phyloP scores from a whole-genome alignment of 2,113 vertebrate species.

The Taxidea taxus region DNA sequence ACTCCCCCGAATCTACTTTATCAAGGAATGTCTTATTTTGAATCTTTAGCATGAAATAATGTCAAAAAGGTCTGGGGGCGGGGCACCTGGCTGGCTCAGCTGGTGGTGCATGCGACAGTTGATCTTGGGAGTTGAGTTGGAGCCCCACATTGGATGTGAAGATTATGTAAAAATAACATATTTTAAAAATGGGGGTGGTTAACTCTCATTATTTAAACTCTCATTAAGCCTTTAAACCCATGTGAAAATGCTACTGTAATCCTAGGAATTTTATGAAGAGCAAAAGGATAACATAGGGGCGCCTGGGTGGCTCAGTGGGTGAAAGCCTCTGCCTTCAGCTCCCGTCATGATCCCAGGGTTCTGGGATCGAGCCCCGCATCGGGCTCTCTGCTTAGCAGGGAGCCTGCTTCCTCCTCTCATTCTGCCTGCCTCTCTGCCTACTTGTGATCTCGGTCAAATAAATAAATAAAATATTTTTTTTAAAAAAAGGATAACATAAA shows the following conservation, averaged over 20 bases:
- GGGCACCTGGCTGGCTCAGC: neutral
- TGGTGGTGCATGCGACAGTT: neutral
- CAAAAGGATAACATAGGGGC: constrained; percentile 33
- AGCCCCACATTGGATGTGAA: neutral
- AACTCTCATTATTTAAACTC: neutral
- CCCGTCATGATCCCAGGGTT: too few species aligned
- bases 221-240: constrained; percentile 11
- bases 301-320: too few species aligned
- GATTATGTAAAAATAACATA: neutral
- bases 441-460: too few species aligned
- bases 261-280: neutral
- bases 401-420: too few species aligned
- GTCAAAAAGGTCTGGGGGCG: neutral
- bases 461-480: too few species aligned
- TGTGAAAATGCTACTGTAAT: neutral
- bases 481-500: constrained; percentile 37
- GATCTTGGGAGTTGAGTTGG: neutral
- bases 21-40: constrained; percentile 1
- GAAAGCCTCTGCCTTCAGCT: too few species aligned
- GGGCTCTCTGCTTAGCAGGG: too few species aligned
- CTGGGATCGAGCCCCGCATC: too few species aligned
- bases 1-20: neutral
- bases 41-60: constrained; percentile 36
- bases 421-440: too few species aligned
- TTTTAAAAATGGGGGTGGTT: neutral